Conservation (phyloP, 2,113 vertebrate species). For the Eretmochelys imbricata region DNA sequence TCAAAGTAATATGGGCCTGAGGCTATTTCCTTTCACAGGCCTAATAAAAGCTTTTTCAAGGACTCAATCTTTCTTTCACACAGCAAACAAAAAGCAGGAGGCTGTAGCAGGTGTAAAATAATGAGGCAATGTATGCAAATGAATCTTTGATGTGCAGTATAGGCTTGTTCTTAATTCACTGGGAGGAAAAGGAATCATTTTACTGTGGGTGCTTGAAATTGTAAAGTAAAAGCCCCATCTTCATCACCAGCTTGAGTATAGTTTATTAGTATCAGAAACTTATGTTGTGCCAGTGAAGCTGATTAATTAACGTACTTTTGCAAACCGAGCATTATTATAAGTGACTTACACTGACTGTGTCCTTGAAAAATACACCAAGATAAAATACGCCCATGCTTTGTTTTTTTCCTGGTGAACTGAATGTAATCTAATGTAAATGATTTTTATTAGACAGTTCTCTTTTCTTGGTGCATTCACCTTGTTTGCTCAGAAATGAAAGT, state of each 20-base stretch:
- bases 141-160: slow-evolving; percentile 21
- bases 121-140: slow-evolving; percentile 31
- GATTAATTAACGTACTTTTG: slow-evolving; percentile 47
- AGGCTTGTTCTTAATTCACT: background rate
- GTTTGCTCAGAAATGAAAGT: slow-evolving; percentile 34
- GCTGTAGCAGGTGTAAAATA: slow-evolving; percentile 45
- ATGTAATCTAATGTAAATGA: background rate
- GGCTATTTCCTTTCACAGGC: background rate
- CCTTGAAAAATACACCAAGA: background rate
- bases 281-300: background rate
- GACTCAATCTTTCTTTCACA: slow-evolving; percentile 10
- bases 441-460: slow-evolving; percentile 24
- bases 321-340: slow-evolving; percentile 32
- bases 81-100: slow-evolving; percentile 8
- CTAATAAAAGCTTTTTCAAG: slow-evolving; percentile 12
- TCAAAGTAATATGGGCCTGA: background rate
- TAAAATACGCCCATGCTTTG: background rate
- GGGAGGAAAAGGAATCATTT: background rate
- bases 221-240: slow-evolving; percentile 1
- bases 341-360: slow-evolving; percentile 36
- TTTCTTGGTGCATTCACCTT: slow-evolving; percentile 6
- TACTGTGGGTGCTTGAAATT: background rate
- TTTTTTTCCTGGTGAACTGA: slow-evolving; percentile 36
- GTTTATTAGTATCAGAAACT: slow-evolving; percentile 35
- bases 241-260: background rate